Evolutionary conservation across 2,797 vertebrate genomes (phyloP).

Genomic region (Brotula barbata): DNA sequence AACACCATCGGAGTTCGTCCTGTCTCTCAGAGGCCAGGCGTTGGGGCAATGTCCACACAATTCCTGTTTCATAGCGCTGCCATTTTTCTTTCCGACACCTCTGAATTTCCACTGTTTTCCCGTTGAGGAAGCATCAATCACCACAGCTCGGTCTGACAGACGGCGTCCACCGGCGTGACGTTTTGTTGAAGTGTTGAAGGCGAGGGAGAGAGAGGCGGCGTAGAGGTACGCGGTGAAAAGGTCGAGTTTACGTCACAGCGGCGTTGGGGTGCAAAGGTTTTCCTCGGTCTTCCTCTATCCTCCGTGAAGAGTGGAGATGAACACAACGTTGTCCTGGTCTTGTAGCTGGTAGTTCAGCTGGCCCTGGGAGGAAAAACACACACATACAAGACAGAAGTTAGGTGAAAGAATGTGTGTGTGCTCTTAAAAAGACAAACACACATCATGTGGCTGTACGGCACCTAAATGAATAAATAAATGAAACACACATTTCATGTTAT

Average conservation of each 20-base stretch:
- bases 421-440: constrained; percentile 27
- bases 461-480: no score
- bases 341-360: constrained; percentile 93
- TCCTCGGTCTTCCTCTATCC: constrained; percentile 76
- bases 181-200: constrained; percentile 23
- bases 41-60: background rate
- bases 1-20: background rate
- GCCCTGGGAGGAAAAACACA: constrained; percentile 79
- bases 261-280: constrained; percentile 12
- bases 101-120: constrained; percentile 31
- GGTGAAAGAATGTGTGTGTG: constrained; percentile 24
- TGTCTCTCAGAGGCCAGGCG: background rate
- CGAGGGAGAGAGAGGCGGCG: constrained; percentile 5
- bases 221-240: constrained; percentile 23
- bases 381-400: constrained; percentile 25
- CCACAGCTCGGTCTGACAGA: constrained; percentile 16
- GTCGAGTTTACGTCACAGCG: constrained; percentile 3
- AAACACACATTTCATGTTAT: constrained; percentile 62
- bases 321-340: constrained; percentile 92
- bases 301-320: constrained; percentile 97
- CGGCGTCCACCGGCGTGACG: constrained; percentile 38
- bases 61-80: constrained; percentile 8
- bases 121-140: constrained; percentile 51
- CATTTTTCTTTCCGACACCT: constrained; percentile 19
- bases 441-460: constrained; percentile 22